A percentile compares a stretch with the other conserved stretches of the same genome.
phyloP scores from a whole-genome alignment of 2,888 invertebrate species.

The Ellobium chinense region DNA sequence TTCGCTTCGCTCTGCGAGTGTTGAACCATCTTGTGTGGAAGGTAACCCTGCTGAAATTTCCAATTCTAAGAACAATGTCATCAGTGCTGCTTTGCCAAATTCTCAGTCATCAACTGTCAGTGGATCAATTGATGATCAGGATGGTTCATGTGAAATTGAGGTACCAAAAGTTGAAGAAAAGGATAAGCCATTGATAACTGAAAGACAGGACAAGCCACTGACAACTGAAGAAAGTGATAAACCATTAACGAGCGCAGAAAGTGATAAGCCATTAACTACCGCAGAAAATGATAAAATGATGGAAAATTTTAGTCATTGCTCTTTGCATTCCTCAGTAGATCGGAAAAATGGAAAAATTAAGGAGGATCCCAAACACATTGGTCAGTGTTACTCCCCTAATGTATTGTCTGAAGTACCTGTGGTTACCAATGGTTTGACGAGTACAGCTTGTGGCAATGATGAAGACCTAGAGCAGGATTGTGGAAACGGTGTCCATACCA shows the following conservation, averaged over 20 bases:
- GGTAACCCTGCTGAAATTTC: neutral
- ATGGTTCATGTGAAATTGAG: too few relatives aligned
- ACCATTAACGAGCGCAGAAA: too few relatives aligned
- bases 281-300: neutral
- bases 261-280: too few relatives aligned
- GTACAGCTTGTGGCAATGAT: conserved; percentile 9
- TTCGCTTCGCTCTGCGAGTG: neutral
- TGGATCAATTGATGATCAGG: neutral
- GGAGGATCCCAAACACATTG: conserved; percentile 23
- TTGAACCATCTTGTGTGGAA: neutral
- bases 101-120: neutral
- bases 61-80: neutral
- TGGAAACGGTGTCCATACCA: conserved; percentile 24
- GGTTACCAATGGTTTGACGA: conserved; percentile 21
- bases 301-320: neutral
- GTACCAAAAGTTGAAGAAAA: too few relatives aligned
- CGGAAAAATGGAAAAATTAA: conserved; percentile 34
- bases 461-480: conserved; percentile 34
- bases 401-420: conserved; percentile 41
- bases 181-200: neutral
- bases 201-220: neutral
- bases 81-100: neutral
- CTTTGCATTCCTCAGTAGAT: neutral
- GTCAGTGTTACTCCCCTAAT: conserved; percentile 32
- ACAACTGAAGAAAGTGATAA: too few relatives aligned